phyloP scores from a whole-genome alignment of 2,888 invertebrate genomes.

The Autographa gamma region DNA sequence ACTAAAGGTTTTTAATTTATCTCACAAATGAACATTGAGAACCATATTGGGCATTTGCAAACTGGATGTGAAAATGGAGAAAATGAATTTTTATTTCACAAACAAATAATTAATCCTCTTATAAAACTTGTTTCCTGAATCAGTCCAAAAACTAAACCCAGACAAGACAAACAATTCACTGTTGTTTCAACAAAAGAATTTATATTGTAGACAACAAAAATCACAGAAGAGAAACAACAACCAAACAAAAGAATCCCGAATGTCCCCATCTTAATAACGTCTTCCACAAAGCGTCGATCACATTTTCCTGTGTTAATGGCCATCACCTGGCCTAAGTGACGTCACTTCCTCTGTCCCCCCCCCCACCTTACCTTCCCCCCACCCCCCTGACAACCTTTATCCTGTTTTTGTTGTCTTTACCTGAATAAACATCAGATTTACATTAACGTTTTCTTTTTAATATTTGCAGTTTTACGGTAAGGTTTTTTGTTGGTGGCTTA shows the following conservation, averaged over 20 bases:
- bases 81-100: too few relatives aligned
- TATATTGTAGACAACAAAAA: background rate
- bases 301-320: constrained; percentile 41
- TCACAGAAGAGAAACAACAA: background rate
- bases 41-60: too few relatives aligned
- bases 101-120: too few relatives aligned
- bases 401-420: constrained; percentile 48
- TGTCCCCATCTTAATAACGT: background rate
- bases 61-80: too few relatives aligned
- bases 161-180: background rate
- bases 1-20: too few relatives aligned
- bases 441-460: constrained; percentile 9
- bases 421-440: constrained; percentile 13
- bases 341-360: constrained; percentile 26
- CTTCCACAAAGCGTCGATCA: constrained; percentile 21
- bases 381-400: constrained; percentile 21
- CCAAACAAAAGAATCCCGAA: background rate
- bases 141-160: background rate
- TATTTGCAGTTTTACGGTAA: too few relatives aligned
- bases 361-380: too few relatives aligned
- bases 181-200: background rate
- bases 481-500: too few relatives aligned
- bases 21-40: too few relatives aligned
- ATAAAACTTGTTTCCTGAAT: background rate
- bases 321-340: constrained; percentile 52